Base-by-base conservation (phyloP, 2,113 vertebrate species). In the Catharus fuscescens region DNA sequence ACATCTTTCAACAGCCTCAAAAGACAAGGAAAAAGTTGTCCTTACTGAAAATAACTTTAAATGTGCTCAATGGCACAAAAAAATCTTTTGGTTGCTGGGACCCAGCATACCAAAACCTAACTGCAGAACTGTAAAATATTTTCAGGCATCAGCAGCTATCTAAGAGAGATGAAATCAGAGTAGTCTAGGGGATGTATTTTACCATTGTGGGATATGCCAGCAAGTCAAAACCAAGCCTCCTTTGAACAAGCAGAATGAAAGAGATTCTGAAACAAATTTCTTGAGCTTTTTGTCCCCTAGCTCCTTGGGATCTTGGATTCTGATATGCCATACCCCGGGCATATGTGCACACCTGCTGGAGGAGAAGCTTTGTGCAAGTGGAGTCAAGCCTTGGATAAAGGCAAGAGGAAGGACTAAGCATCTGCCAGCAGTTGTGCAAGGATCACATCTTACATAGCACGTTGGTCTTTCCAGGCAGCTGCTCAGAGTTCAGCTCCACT, bases 41-140 rank as follows among this genome's bases (percentile, higher is more conserved):
- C 26, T 62, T 21, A 40, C 12, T 62, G 52, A 77, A 94, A 90
- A 80, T 61, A 87, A 47, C 16, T 47, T 80, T 62, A 19, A 21
- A 8, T 0, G 0, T 54, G 8, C 23, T 69, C 57, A 24, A 28
- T 57, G 25, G 32, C 42, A 72, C 10, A 88, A 69, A 50, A 47
- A 90, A 34, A 1, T 54, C 17, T 66, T 86, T 40, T 12, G 9
- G 23, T 42, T 61, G 6, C 18, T 61, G 66, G 10, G 32, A 69
- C 17, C 2, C 10, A 77, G 34, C 7, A 28, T 9, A 36, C 4
- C 24, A 73, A 92, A 87, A 76, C 14, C 23, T 25, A 34, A 62
- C 4, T 78, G 54, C 18, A 90, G 42, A 54, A 42, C 16, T 59
- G 26, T 48, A 38, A 85, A 73, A 83, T 70, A 86, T 34, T 81